Percentiles rank a stretch among this genome's conserved stretches.
These are phyloP conservation scores for Hylaeus volcanicus DNA, from an alignment of 1,140 invertebrate species.

Conservation along the genomic window DNA sequence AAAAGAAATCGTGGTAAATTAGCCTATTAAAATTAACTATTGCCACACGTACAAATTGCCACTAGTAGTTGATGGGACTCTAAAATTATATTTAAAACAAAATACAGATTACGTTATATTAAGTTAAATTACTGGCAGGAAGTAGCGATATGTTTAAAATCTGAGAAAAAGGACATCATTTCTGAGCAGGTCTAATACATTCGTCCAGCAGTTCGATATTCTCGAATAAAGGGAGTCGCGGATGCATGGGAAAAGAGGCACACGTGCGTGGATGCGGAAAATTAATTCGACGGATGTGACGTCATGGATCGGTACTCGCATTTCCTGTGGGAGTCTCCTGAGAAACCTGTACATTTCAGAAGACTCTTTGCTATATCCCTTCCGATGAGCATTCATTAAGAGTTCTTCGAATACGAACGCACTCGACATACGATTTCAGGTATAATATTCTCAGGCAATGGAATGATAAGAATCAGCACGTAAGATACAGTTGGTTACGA, in stretches of 20 bases:
- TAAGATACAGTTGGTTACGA: not conserved
- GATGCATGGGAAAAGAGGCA: conserved; percentile 30
- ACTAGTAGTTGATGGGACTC: no score
- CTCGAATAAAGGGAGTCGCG: not conserved
- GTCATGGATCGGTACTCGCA: conserved; percentile 58
- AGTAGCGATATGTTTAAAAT: no score
- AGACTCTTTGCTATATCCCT: not conserved
- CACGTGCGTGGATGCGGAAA: conserved; percentile 47
- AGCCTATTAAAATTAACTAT: no score
- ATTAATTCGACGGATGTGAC: conserved; percentile 67
- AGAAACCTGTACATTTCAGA: conserved; percentile 38
- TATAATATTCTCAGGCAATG: not conserved
- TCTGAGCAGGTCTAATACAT: not conserved
- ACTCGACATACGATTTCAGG: not conserved
- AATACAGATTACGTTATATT: no score
- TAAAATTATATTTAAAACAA: no score
- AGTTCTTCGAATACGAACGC: no score
- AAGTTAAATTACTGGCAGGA: no score
- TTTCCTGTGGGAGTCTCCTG: conserved; percentile 51
- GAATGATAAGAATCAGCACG: not conserved
- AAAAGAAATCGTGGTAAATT: no score
- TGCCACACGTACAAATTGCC: no score
- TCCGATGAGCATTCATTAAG: not conserved
- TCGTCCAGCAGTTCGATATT: not conserved
- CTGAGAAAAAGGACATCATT: no score